phyloP scores from a whole-genome alignment of 1,140 invertebrate genomes.

The Ptiloglossa arizonensis region DNA sequence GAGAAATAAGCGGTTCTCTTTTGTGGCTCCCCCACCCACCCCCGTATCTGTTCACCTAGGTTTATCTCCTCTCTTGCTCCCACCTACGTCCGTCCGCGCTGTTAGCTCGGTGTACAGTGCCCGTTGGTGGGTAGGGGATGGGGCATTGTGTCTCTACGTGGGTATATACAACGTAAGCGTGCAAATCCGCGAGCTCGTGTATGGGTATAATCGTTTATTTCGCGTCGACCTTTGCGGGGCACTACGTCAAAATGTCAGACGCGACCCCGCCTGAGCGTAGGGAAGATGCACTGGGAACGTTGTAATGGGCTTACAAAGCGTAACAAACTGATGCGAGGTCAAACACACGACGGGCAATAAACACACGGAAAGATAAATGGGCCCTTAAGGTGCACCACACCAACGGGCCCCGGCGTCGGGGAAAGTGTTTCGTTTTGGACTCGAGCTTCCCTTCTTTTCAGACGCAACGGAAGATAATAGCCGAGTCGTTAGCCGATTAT shows the following conservation, averaged over 20 bases:
- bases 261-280: constrained; percentile 78
- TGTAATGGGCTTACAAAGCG: constrained; percentile 82
- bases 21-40: constrained; percentile 22
- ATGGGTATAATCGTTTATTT: constrained; percentile 80
- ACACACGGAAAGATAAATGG: constrained; percentile 81
- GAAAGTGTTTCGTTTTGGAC: constrained; percentile 73
- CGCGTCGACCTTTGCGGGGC: constrained; percentile 80
- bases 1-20: constrained; percentile 58
- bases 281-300: constrained; percentile 78
- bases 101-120: constrained; percentile 3
- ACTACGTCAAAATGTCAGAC: constrained; percentile 82
- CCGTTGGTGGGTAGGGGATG: constrained; percentile 5
- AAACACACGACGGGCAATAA: constrained; percentile 81
- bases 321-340: constrained; percentile 82
- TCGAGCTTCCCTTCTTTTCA: constrained; percentile 29
- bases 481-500: constrained; percentile 41
- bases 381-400: constrained; percentile 65
- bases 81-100: neutral
- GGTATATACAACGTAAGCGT: constrained; percentile 41
- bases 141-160: constrained; percentile 60
- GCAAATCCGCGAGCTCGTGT: constrained; percentile 43
- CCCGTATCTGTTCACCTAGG: constrained; percentile 44
- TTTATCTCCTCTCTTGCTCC: neutral
- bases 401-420: constrained; percentile 46
- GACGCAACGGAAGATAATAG: constrained; percentile 13